Conservation (phyloP, 2,797 vertebrate genomes). For the Hyperoplus immaculatus region DNA sequence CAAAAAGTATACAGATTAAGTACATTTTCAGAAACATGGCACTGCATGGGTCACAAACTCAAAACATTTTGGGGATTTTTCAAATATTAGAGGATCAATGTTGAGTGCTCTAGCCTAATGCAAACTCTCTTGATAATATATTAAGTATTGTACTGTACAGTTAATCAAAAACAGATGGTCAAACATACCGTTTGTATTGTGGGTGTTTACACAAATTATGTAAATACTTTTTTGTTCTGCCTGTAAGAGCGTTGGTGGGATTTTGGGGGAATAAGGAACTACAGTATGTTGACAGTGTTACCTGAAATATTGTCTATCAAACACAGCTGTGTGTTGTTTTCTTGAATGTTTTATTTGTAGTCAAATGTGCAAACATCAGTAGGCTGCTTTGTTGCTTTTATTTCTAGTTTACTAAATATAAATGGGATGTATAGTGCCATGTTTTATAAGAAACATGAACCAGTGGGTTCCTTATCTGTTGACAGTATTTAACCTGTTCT, state of each 20-base stretch:
- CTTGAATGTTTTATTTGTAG: conserved; percentile 45
- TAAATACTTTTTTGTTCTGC: conserved; percentile 57
- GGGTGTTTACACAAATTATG: conserved; percentile 39
- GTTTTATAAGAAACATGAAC: conserved; percentile 36
- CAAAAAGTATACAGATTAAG: conserved; percentile 31
- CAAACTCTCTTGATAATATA: conserved; percentile 13
- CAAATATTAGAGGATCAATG: not conserved
- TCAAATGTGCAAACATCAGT: conserved; percentile 34
- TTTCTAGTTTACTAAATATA: conserved; percentile 42
- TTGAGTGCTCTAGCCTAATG: conserved; percentile 21
- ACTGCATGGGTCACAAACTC: conserved; percentile 13
- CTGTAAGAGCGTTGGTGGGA: conserved; percentile 34
- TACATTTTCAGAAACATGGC: conserved; percentile 13
- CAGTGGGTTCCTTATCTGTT: conserved; percentile 38
- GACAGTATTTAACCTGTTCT: conserved; percentile 50
- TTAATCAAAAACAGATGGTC: conserved; percentile 23
- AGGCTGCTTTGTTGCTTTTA: conserved; percentile 25
- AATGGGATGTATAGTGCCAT: conserved; percentile 48
- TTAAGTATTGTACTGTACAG: conserved; percentile 26
- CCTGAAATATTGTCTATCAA: conserved; percentile 50
- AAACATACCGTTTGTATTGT: conserved; percentile 29
- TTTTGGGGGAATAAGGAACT: not conserved
- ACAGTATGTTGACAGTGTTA: conserved; percentile 19
- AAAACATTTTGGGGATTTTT: conserved; percentile 25
- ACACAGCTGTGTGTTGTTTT: not conserved